These are phyloP conservation scores for Cistogaster globosa DNA, from an alignment of 2,888 invertebrate species.

Conservation along the genomic window DNA sequence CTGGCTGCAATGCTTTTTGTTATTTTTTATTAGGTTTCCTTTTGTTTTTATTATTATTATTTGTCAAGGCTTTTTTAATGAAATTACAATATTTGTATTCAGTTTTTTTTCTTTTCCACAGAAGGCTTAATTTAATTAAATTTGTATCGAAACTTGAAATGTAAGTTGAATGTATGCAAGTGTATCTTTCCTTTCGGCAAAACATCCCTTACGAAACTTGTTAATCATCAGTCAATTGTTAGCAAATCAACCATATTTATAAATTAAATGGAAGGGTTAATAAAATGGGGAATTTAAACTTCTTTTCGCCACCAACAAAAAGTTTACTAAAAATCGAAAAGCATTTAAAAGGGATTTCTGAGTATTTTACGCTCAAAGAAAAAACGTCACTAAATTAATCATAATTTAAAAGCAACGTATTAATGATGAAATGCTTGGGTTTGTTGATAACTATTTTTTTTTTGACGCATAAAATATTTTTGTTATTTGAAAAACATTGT, in stretches of 20 bases:
- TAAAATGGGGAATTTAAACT: too few relatives aligned
- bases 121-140: slow-evolving; percentile 62
- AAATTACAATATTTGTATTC: slow-evolving; percentile 48
- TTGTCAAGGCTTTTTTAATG: slow-evolving; percentile 19
- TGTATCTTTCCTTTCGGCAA: neutral
- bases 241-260: slow-evolving; percentile 3
- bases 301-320: neutral
- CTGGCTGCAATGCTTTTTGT: slow-evolving; percentile 11
- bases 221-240: slow-evolving; percentile 24
- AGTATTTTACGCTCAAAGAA: too few relatives aligned
- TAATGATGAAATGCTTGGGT: too few relatives aligned
- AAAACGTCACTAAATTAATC: too few relatives aligned
- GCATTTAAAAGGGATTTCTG: too few relatives aligned
- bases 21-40: neutral
- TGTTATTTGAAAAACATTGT: too few relatives aligned
- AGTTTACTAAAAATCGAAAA: too few relatives aligned
- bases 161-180: neutral
- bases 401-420: too few relatives aligned
- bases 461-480: too few relatives aligned
- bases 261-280: neutral
- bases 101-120: neutral
- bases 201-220: slow-evolving; percentile 26
- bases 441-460: too few relatives aligned
- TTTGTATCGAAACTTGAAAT: slow-evolving; percentile 35
- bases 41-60: slow-evolving; percentile 13